Evolutionary conservation across 2,888 invertebrate species (phyloP), one percentile per base, ranked within the genome.

Genomic region (Lycophotia porphyrea): DNA sequence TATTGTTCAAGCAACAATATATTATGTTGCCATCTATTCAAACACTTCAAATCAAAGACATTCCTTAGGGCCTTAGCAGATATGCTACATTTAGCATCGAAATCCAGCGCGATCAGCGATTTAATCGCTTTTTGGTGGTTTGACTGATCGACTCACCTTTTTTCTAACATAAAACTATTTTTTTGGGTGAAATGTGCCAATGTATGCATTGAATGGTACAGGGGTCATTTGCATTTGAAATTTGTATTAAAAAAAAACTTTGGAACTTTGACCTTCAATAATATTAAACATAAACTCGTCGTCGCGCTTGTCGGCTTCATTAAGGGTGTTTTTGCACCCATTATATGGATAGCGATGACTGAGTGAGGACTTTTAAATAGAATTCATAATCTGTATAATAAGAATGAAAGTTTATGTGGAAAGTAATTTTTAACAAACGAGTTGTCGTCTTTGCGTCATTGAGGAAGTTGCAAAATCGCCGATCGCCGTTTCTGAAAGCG

Each of bases 1-100:
- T 77, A 74, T 47, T 81, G 64, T 34, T 34, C 3, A 34, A 21
- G 15, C 7, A n/a, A 64, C n/a, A 81, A 74, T 64, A 74, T 78
- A 42, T 67, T 64, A 74, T 78, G 47, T 67, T 66, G 49, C 1
- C 27, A 76, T 66, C 27, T 81, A 75, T 66, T 55, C 66, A 64
- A 78, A 83, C 58, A 79, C 63, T 68, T 58, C 44, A 78, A 44
- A 58, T 55, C 66, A 58, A 76, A 44, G 13, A 15, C 47, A 31
- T 52, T 60, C 1, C 24, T 36, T 15, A 52, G 15, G 31, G 39
- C 1, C 8, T 18, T 42, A 9, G 8, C 24, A 74, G 81, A 81
- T 39, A 7, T 27, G 18, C 52, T 55, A 34, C 13, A 27, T 47
- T 39, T 18, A 21, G 0, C 24, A 7, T 42, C 7, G 15, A 8